Evolutionary conservation across 2,888 invertebrate genomes (phyloP), one percentile per base, ranked within the genome.

Genomic region (Deilephila porcellus): DNA sequence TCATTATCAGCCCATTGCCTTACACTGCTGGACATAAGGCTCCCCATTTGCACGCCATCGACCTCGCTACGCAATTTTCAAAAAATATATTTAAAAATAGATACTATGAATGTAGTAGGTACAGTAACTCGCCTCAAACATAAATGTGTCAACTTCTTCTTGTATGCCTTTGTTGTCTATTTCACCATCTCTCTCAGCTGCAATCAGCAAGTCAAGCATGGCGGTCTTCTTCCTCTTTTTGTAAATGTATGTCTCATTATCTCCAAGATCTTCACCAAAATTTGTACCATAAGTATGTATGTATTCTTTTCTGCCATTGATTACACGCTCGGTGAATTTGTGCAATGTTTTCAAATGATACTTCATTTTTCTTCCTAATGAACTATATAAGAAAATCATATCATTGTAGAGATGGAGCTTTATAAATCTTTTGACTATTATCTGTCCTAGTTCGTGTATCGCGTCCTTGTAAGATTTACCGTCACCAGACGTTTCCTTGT

Each of bases 71-170:
- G 7, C 1, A 8, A 37, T 1, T 37, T 37, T 11, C 37, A 37
- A 37, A 45, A 3, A 37, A 8, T 37, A 45, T 45, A 11, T 45
- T 7, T 11, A 45, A 45, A 45, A 45, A 45, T 14, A 14, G 14
- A 45, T 45, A 45, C 45, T 11, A 45, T 45, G 2, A 14, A 3
- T 45, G 45, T 45, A 45, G 3, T 45, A 45, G 14, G 14, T 14
- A 45, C 0, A 56, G 6, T 5, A 56, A 52, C 52, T 76, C 81
- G 93, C 96, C 85, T 95, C 96, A 85, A 96, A 96, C 95, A 96
- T 95, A 75, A 96, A 96, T 0, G 96, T 96, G 76, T 96, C 96
- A 1, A 96, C 96, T 88, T 96, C 96, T 82, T 96, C 96, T 78
- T 95, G 92, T 74, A 96, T 95, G 3, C 95, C 96, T 71, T 85